Evolutionary conservation across 2,113 vertebrate species (phyloP).

Genomic region (Paracanthobrama guichenoti): DNA sequence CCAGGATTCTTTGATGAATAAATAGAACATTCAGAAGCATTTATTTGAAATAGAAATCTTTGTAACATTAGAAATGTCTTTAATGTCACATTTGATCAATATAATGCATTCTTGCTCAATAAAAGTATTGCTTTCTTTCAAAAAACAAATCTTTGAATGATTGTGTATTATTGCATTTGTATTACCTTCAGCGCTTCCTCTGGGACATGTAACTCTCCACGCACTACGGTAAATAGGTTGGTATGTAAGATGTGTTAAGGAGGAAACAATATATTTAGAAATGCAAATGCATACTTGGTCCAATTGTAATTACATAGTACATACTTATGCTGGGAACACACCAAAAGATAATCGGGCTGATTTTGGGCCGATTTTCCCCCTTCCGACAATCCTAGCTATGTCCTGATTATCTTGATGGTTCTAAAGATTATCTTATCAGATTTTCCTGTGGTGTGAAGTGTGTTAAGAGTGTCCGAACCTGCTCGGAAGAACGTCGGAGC

Average conservation of each 20-base stretch:
- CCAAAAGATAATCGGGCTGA: too few relatives aligned
- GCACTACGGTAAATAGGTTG: slow-evolving; percentile 93
- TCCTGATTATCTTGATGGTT: too few relatives aligned
- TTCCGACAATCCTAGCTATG: too few relatives aligned
- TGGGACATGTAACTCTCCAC: slow-evolving; percentile 91
- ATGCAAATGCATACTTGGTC: neutral
- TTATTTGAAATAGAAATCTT: too few relatives aligned
- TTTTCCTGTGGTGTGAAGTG: too few relatives aligned
- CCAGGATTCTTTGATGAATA: neutral
- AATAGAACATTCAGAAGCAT: too few relatives aligned
- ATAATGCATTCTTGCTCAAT: neutral
- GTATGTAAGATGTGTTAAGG: slow-evolving; percentile 90
- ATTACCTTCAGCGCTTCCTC: slow-evolving; percentile 96
- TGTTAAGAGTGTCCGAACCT: too few relatives aligned
- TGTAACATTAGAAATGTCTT: neutral
- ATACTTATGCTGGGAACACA: too few relatives aligned
- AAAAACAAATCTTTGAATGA: neutral
- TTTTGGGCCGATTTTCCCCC: too few relatives aligned
- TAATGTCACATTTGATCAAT: neutral
- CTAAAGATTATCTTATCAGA: too few relatives aligned
- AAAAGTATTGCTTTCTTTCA: neutral
- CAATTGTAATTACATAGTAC: neutral
- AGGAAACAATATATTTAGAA: slow-evolving; percentile 5
- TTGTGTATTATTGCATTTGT: neutral
- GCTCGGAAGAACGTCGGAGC: too few relatives aligned